These are phyloP conservation scores for Mellivora capensis DNA, from an alignment of 2,113 vertebrate species.

Conservation along the genomic window DNA sequence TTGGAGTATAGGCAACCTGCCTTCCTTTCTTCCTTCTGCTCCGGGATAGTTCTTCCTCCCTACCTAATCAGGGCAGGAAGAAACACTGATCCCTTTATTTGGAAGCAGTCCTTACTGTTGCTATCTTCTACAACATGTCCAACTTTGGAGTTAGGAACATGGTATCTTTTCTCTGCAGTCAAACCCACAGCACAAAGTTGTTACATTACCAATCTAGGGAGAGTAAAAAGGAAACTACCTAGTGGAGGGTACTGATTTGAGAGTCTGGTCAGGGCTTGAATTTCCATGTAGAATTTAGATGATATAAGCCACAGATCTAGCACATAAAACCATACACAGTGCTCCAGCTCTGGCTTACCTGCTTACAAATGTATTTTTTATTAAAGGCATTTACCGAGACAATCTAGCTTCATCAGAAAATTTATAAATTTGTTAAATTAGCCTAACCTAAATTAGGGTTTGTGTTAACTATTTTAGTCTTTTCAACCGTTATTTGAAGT, in stretches of 20 bases:
- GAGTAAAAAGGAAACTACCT: background rate
- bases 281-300: background rate
- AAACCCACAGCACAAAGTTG: background rate
- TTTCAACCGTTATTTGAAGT: background rate
- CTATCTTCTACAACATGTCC: background rate
- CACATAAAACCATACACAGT: background rate
- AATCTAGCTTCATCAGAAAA: background rate
- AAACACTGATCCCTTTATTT: background rate
- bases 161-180: background rate
- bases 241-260: background rate
- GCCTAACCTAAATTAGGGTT: too few relatives aligned
- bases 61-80: background rate
- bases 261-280: background rate
- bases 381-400: background rate
- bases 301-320: background rate
- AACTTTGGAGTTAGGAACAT: background rate
- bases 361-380: background rate
- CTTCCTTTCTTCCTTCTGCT: background rate
- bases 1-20: background rate
- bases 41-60: background rate
- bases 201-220: background rate
- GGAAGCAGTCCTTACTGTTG: background rate
- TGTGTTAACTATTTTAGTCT: background rate
- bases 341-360: background rate
- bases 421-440: background rate